A percentile compares a stretch with the other conserved stretches of the same genome.
Conservation (phyloP, 2,113 vertebrate genomes). For the Australoheros scitulus region DNA sequence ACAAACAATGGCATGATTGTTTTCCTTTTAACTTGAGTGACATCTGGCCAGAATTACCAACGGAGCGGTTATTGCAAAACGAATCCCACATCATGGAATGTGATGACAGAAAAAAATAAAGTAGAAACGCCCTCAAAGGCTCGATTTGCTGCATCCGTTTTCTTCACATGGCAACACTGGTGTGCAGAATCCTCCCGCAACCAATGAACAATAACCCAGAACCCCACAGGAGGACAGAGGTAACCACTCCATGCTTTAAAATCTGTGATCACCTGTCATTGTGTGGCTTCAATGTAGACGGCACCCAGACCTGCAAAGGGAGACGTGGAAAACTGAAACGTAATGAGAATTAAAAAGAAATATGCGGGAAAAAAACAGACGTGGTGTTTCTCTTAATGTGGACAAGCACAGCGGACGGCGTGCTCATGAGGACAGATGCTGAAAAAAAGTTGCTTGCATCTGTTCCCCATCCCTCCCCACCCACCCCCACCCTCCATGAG, state of each 20-base stretch:
- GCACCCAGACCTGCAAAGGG: conserved; percentile 29
- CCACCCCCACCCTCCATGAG: not conserved
- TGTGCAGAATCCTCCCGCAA: not conserved
- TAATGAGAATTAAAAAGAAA: conserved; percentile 52
- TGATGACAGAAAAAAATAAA: conserved; percentile 27
- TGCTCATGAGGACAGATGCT: conserved; percentile 45
- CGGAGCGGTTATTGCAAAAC: conserved; percentile 55
- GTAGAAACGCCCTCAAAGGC: not conserved
- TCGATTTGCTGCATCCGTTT: conserved; percentile 38
- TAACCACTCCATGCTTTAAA: not conserved
- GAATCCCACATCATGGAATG: conserved; percentile 63
- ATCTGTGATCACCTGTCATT: not conserved
- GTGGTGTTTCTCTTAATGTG: conserved; percentile 21
- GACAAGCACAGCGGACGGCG: conserved; percentile 54
- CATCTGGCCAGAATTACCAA: conserved; percentile 51
- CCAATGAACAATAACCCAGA: not conserved
- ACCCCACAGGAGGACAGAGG: conserved; percentile 11
- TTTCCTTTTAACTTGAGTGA: conserved; percentile 62
- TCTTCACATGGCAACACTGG: conserved; percentile 14
- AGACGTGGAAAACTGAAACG: conserved; percentile 65
- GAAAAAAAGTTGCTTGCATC: conserved; percentile 61
- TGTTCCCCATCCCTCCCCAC: no score
- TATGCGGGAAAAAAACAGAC: conserved; percentile 34
- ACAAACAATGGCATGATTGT: conserved; percentile 72
- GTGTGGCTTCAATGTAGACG: conserved; percentile 14